Evolutionary conservation across 2,888 invertebrate species (phyloP), one percentile per base, ranked within the genome.

Genomic region (Cerceris ruficornis): DNA sequence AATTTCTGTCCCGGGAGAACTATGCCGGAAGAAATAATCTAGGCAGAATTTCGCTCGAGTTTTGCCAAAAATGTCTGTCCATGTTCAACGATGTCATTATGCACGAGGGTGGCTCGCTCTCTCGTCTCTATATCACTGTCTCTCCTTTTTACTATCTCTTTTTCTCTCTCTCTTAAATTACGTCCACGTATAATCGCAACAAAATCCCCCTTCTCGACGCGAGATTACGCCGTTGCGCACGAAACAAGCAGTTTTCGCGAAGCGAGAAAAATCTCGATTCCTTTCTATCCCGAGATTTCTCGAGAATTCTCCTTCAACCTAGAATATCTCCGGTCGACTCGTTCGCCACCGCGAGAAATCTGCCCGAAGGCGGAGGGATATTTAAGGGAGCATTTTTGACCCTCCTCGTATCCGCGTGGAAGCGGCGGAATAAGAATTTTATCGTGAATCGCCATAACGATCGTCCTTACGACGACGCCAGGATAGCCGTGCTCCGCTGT

Each of bases 361-460:
- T 28, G 58, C 67, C 66, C 17, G 46, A 49, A 28, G 71, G 60
- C 66, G 46, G 61, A 59, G 60, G 60, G 67, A 75, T 75, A 72
- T 71, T 54, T 57, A 70, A 65, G 69, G 61, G 62, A 69, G 41
- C 39, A 58, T 62, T 58, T 55, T 62, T 42, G 59, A 43, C 39
- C 39, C 39, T 39, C 52, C 41, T 11, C 14, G 39, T 57, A 39
- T 55, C 8, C 9, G n/a, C 58, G 49, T 39, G 55, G 49, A 43
- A 55, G 60, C 55, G 46, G 28, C 49, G 82, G 71, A 79, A 79
- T 75, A 76, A 69, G 85, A 74, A 79, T 71, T 72, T 70, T 49
- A 78, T 82, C 85, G 65, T 71, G 85, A 79, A 83, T 77, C 72
- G 71, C 61, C 71, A 52, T 69, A 84, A 82, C 82, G 82, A 83